These are phyloP conservation scores for Atlantisia rogersi DNA, from an alignment of 2,113 vertebrate species.

Conservation along the genomic window DNA sequence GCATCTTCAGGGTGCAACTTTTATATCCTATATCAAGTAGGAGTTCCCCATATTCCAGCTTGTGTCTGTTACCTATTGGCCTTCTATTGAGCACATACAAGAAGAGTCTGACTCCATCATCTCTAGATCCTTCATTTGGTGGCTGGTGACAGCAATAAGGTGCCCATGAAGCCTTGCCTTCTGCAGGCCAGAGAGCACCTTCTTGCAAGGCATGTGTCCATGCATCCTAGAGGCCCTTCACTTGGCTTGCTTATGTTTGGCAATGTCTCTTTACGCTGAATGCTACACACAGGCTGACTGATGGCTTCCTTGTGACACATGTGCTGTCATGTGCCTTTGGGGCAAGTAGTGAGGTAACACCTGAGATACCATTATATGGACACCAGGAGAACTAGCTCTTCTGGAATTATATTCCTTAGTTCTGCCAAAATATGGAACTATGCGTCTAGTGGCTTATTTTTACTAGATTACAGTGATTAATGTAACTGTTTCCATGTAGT, in stretches of 20 bases:
- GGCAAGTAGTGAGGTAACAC: neutral
- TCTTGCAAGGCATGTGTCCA: neutral
- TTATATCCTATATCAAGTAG: neutral
- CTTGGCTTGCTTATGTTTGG: neutral
- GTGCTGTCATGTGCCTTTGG: neutral
- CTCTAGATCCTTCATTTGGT: neutral
- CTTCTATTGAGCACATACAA: neutral
- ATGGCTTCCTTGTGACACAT: neutral
- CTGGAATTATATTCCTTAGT: neutral
- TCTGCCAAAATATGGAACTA: neutral
- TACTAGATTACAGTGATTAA: neutral
- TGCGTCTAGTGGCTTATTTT: neutral
- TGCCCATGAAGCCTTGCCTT: neutral
- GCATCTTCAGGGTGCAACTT: neutral
- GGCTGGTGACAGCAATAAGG: neutral
- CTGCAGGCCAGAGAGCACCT: neutral
- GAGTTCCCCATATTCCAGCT: neutral
- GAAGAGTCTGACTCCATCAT: neutral
- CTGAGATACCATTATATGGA: neutral
- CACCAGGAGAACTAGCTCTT: neutral
- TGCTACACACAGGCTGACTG: accelerated
- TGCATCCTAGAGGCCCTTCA: accelerated
- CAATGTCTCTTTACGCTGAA: neutral
- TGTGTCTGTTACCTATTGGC: neutral
- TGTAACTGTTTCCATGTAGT: neutral